These are phyloP conservation scores for Aptenodytes forsteri DNA, from an alignment of 2,113 vertebrate species.

Conservation along the genomic window DNA sequence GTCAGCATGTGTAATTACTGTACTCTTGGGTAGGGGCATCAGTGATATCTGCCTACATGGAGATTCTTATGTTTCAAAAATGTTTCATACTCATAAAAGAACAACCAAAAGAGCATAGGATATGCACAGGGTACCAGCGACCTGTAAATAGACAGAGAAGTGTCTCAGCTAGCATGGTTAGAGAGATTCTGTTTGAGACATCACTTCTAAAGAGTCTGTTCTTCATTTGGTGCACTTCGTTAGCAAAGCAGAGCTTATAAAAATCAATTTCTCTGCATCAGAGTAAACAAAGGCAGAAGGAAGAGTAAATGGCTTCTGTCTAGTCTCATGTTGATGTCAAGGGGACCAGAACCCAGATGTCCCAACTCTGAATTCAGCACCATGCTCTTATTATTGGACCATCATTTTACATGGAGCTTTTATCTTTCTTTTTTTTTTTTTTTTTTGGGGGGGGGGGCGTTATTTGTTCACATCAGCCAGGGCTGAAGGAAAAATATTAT, in stretches of 20 bases:
- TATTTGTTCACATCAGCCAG: neutral
- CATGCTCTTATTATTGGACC: neutral
- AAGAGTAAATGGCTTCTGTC: neutral
- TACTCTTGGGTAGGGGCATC: neutral
- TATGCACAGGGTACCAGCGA: neutral
- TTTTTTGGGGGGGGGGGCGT: rapidly evolving
- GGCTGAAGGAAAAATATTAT: neutral
- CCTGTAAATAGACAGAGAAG: neutral
- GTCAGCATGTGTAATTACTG: neutral
- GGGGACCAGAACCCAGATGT: neutral
- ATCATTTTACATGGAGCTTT: neutral
- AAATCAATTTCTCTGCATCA: neutral
- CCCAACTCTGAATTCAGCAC: neutral
- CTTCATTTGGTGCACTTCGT: neutral
- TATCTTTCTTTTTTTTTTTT: too few species aligned
- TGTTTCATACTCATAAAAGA: neutral
- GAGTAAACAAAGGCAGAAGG: neutral
- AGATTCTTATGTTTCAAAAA: neutral
- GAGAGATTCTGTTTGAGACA: neutral
- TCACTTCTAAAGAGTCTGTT: neutral
- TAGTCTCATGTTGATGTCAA: neutral
- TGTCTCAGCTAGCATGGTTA: neutral
- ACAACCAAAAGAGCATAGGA: neutral
- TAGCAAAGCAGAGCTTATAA: neutral
- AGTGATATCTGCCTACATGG: neutral